Conservation (phyloP, 2,113 vertebrate species). For the Phalacrocorax carbo region DNA sequence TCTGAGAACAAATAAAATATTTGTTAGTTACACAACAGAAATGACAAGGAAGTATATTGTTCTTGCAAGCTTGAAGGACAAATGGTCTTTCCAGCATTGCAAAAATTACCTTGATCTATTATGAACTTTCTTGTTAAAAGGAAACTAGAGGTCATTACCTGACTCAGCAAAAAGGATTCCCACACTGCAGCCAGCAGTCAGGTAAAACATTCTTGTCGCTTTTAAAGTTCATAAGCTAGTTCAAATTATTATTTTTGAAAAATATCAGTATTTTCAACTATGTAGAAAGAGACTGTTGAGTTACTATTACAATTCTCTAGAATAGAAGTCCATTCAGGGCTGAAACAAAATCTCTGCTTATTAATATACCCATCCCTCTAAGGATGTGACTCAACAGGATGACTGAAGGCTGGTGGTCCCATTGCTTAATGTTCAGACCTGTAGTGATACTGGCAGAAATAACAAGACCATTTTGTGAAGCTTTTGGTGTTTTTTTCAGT, state of each 20-base stretch:
- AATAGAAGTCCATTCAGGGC: neutral
- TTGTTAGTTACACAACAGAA: conserved; percentile 1
- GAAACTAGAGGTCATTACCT: neutral
- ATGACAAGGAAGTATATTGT: neutral
- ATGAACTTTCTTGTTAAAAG: conserved; percentile 32
- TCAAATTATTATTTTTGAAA: neutral
- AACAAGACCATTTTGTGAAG: neutral
- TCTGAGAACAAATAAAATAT: neutral
- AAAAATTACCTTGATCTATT: conserved; percentile 25
- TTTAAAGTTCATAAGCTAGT: neutral
- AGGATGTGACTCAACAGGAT: neutral
- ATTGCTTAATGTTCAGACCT: neutral
- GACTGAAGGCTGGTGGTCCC: neutral
- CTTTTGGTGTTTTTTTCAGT: neutral
- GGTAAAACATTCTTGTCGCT: neutral
- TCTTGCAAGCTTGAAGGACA: neutral
- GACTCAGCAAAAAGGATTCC: neutral
- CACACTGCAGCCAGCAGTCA: neutral
- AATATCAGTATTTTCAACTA: neutral
- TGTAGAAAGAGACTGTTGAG: neutral
- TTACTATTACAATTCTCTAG: neutral
- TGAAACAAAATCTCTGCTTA: neutral
- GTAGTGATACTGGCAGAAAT: neutral
- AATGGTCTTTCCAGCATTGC: conserved; percentile 24
- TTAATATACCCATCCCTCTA: neutral